Evolutionary conservation across 2,113 vertebrate genomes (phyloP).

Genomic region (Cettia cetti): DNA sequence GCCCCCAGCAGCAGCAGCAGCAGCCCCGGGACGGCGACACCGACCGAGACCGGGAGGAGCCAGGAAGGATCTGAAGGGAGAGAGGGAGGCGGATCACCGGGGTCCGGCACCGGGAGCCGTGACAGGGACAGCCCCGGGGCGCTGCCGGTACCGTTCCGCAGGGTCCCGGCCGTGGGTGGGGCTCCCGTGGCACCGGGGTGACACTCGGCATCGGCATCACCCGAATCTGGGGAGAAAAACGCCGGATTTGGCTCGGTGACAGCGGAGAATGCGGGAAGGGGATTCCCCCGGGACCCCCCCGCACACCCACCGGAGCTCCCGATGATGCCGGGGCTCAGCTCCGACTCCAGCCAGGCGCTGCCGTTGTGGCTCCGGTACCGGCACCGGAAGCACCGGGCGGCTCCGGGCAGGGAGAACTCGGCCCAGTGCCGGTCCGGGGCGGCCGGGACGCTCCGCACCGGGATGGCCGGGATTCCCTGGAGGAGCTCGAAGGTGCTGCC

Average conservation of each 20-base stretch:
- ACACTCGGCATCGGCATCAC: neutral
- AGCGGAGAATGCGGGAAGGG: neutral
- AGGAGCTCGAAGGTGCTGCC: neutral
- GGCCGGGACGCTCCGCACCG: fast-evolving
- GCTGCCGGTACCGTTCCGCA: neutral
- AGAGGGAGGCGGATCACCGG: neutral
- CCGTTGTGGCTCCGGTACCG: neutral
- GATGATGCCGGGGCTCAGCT: neutral
- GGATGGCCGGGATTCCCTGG: fast-evolving
- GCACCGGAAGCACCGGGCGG: neutral
- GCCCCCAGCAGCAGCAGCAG: neutral
- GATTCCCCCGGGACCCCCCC: neutral
- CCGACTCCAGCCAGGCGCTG: neutral
- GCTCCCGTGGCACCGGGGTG: neutral
- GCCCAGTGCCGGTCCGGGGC: neutral
- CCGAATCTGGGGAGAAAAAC: neutral
- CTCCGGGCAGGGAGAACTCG: neutral
- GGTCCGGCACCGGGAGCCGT: neutral
- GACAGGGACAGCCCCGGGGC: neutral
- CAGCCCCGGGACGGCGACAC: neutral
- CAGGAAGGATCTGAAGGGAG: neutral
- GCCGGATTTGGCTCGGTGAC: neutral
- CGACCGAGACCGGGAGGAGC: neutral
- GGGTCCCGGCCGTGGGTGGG: neutral
- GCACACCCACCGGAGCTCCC: neutral